phyloP scores from a whole-genome alignment of 2,888 invertebrate genomes.

The Lampropteryx suffumata region DNA sequence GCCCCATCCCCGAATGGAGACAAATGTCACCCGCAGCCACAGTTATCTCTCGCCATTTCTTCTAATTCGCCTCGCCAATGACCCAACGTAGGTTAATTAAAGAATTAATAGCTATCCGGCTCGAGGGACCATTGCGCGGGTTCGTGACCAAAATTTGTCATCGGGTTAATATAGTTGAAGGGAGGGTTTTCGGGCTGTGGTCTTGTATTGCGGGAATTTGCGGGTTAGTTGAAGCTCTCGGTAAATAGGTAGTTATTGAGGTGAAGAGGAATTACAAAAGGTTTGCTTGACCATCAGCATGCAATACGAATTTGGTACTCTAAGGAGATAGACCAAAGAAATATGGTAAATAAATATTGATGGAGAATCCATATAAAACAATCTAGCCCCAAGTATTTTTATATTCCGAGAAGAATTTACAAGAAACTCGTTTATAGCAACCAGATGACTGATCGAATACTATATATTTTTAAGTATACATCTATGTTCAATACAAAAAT shows the following conservation, averaged over 20 bases:
- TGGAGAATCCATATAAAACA: too few relatives aligned
- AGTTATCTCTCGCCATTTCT: conserved; percentile 67
- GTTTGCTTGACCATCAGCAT: neutral
- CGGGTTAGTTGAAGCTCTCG: conserved; percentile 12
- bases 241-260: neutral
- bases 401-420: too few relatives aligned
- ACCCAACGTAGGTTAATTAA: conserved; percentile 69
- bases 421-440: too few relatives aligned
- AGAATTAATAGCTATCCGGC: conserved; percentile 64
- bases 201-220: conserved; percentile 14
- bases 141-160: conserved; percentile 63
- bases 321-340: too few relatives aligned
- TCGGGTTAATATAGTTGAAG: conserved; percentile 34
- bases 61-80: conserved; percentile 65
- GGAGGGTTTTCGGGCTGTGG: conserved; percentile 21
- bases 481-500: too few relatives aligned
- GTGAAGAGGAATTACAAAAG: neutral
- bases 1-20: conserved; percentile 54
- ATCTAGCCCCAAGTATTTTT: too few relatives aligned
- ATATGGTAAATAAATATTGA: too few relatives aligned
- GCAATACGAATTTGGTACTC: too few relatives aligned
- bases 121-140: conserved; percentile 42
- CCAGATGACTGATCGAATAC: too few relatives aligned
- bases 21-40: conserved; percentile 54
- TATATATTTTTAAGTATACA: too few relatives aligned